Conservation (phyloP, 2,113 vertebrate genomes). For the Perca flavescens region DNA sequence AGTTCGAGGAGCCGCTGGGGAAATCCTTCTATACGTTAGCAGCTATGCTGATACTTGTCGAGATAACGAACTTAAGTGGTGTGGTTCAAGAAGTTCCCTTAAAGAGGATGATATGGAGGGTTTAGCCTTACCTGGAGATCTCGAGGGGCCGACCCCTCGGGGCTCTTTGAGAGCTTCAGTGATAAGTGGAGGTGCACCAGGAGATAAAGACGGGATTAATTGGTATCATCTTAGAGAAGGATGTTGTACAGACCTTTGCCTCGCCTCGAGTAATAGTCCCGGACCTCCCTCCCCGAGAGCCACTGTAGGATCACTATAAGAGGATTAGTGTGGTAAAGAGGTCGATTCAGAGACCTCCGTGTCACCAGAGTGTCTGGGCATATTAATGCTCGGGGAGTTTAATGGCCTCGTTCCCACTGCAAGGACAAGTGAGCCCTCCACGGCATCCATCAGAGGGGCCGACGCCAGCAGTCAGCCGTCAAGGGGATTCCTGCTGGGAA, state of each 20-base stretch:
- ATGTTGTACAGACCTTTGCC: slow-evolving; percentile 39
- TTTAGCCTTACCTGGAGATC: neutral
- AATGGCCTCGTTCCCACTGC: slow-evolving; percentile 28
- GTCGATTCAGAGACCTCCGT: slow-evolving; percentile 22
- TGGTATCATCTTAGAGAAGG: slow-evolving; percentile 39
- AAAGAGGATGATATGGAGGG: neutral
- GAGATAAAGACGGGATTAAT: slow-evolving; percentile 61
- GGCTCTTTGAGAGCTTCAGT: neutral
- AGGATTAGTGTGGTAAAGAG: slow-evolving; percentile 58
- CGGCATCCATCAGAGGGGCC: slow-evolving; percentile 27
- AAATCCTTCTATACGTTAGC: neutral
- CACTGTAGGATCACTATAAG: slow-evolving; percentile 45
- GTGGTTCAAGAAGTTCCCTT: neutral
- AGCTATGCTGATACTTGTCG: neutral
- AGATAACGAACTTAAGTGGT: slow-evolving; percentile 11
- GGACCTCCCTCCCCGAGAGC: slow-evolving; percentile 27
- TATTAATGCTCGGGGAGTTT: slow-evolving; percentile 45
- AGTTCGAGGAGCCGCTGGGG: slow-evolving; percentile 3
- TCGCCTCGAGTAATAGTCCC: slow-evolving; percentile 9
- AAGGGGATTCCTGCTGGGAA: neutral
- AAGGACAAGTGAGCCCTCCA: slow-evolving; percentile 28
- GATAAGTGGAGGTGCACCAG: slow-evolving; percentile 10
- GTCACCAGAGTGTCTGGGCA: slow-evolving; percentile 34
- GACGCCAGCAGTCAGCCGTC: neutral
- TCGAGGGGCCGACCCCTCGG: neutral